Evolutionary conservation across 2,888 invertebrate species (phyloP).

Genomic region (Pandemis cinnamomeana): DNA sequence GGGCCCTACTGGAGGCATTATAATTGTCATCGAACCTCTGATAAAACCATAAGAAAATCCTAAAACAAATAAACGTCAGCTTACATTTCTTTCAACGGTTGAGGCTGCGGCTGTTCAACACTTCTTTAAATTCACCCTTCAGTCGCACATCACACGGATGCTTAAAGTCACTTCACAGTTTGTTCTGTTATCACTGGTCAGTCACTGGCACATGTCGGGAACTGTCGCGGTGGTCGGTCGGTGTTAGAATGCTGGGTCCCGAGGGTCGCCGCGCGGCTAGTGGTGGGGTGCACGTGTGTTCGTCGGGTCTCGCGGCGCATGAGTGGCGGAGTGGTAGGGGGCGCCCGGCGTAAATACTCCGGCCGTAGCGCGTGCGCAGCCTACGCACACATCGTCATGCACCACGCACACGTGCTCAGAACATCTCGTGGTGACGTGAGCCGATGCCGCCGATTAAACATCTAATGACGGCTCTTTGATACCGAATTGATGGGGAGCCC

Average conservation of each 20-base stretch:
- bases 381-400: slow-evolving; percentile 61
- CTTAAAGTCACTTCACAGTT: slow-evolving; percentile 73
- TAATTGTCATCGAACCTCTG: slow-evolving; percentile 29
- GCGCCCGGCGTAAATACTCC: slow-evolving; percentile 81
- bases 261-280: slow-evolving; percentile 63
- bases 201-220: slow-evolving; percentile 78
- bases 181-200: slow-evolving; percentile 64
- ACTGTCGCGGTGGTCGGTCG: slow-evolving; percentile 60
- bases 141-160: slow-evolving; percentile 77
- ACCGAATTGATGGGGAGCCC: slow-evolving; percentile 60
- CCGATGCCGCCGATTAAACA: slow-evolving; percentile 53
- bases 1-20: slow-evolving; percentile 59
- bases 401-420: slow-evolving; percentile 54
- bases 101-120: slow-evolving; percentile 79
- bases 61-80: slow-evolving; percentile 68
- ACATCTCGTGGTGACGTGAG: slow-evolving; percentile 47
- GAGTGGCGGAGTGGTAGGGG: slow-evolving; percentile 83
- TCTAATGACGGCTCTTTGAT: slow-evolving; percentile 57
- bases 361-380: slow-evolving; percentile 75
- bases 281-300: slow-evolving; percentile 80
- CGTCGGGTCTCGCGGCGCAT: slow-evolving; percentile 79
- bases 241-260: slow-evolving; percentile 55
- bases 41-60: slow-evolving; percentile 22
- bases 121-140: slow-evolving; percentile 61
- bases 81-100: slow-evolving; percentile 80